These are phyloP conservation scores for Bubalus kerabau DNA, from an alignment of 2,113 vertebrate genomes.

Conservation along the genomic window DNA sequence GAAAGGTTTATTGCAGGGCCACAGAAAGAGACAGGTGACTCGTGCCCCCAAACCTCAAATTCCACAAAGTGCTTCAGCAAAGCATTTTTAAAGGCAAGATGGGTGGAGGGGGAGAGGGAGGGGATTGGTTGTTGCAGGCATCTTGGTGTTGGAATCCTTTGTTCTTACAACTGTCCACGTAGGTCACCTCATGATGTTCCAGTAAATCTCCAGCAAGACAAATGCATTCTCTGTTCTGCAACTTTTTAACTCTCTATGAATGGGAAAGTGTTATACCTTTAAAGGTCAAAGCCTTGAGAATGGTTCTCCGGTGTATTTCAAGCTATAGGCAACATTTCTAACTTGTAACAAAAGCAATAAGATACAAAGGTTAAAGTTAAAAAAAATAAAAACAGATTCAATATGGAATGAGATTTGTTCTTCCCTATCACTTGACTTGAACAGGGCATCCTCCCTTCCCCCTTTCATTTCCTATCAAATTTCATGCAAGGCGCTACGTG, in stretches of 20 bases:
- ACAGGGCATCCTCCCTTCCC: neutral
- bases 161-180: accelerated
- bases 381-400: neutral
- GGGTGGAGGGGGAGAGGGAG: accelerated
- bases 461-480: neutral
- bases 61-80: neutral
- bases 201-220: neutral
- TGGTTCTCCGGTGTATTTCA: neutral
- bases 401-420: neutral
- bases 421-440: neutral
- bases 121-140: neutral
- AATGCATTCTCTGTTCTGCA: neutral
- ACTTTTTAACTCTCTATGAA: neutral
- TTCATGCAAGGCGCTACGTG: accelerated
- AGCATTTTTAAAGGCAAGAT: neutral
- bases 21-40: neutral
- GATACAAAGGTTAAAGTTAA: neutral
- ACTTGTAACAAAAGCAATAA: neutral
- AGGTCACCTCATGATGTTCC: neutral
- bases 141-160: neutral
- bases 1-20: neutral
- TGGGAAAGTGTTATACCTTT: neutral
- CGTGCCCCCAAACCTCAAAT: neutral
- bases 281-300: neutral
- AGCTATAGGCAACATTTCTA: neutral